Conservation (phyloP, 2,888 invertebrate species). For the Metalampra italica region DNA sequence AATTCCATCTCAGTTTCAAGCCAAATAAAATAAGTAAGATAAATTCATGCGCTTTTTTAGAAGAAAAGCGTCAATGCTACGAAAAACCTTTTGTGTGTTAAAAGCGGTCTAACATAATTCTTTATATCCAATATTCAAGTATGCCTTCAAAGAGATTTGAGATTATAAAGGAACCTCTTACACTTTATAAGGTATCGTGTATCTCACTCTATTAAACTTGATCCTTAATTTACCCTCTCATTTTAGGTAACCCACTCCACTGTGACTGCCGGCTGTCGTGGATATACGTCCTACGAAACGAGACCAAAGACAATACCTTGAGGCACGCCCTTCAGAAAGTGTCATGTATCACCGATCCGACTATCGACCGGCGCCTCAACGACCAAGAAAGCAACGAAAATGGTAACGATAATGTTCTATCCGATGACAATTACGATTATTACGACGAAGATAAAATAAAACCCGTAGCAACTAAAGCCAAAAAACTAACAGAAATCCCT, state of each 20-base stretch:
- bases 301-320: slow-evolving; percentile 83
- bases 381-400: slow-evolving; percentile 41
- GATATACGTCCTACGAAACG: slow-evolving; percentile 86
- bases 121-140: not conserved
- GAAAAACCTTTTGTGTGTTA: not conserved
- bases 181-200: not conserved
- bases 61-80: not conserved
- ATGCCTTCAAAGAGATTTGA: not conserved
- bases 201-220: not conserved
- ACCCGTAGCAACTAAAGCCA: slow-evolving; percentile 43
- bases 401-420: slow-evolving; percentile 42
- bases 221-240: slow-evolving; percentile 18
- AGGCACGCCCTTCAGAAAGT: slow-evolving; percentile 84
- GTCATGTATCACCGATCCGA: slow-evolving; percentile 81
- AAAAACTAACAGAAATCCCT: slow-evolving; percentile 60
- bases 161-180: not conserved
- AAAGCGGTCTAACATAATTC: not conserved
- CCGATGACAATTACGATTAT: slow-evolving; percentile 63
- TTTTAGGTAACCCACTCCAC: slow-evolving; percentile 88
- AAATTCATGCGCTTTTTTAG: not conserved
- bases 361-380: slow-evolving; percentile 45
- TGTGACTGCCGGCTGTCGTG: slow-evolving; percentile 91
- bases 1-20: not conserved
- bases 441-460: slow-evolving; percentile 57
- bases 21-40: not conserved